Evolutionary conservation across 2,888 invertebrate genomes (phyloP).

Genomic region (Hemithea aestivaria): DNA sequence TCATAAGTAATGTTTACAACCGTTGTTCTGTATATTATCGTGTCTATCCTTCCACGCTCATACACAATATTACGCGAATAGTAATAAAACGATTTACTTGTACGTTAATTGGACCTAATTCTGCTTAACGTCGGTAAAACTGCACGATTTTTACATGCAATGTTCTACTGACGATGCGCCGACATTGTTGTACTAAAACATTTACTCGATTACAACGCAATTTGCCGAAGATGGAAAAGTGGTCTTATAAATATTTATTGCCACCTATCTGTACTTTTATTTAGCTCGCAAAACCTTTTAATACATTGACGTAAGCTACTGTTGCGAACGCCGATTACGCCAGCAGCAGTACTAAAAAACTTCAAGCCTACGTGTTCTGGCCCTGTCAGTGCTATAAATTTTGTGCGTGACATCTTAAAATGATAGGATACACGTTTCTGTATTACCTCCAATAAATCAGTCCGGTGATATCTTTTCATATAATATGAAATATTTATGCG

Average conservation of each 20-base stretch:
- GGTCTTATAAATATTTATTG: constrained; percentile 74
- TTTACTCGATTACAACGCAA: constrained; percentile 68
- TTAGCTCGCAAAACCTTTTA: constrained; percentile 43
- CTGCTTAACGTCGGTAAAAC: constrained; percentile 52
- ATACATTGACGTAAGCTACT: constrained; percentile 52
- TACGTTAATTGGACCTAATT: constrained; percentile 63
- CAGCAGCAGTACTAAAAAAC: constrained; percentile 42
- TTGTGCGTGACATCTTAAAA: constrained; percentile 42
- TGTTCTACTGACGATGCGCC: constrained; percentile 16
- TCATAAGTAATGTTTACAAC: no score
- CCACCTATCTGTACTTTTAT: constrained; percentile 51
- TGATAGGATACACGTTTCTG: constrained; percentile 42
- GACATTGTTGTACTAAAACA: constrained; percentile 49
- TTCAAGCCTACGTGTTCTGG: constrained; percentile 29
- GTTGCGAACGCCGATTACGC: constrained; percentile 40
- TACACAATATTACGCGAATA: constrained; percentile 43
- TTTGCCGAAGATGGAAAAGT: constrained; percentile 63
- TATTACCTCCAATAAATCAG: constrained; percentile 42
- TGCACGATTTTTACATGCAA: constrained; percentile 14
- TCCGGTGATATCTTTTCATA: constrained; percentile 29
- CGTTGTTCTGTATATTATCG: no score
- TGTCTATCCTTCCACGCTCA: constrained; percentile 10
- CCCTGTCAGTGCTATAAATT: constrained; percentile 33
- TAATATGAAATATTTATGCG: constrained; percentile 28
- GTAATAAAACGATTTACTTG: constrained; percentile 63